These are phyloP conservation scores for Cheilosia pagana DNA, from an alignment of 2,888 invertebrate genomes.

Conservation along the genomic window DNA sequence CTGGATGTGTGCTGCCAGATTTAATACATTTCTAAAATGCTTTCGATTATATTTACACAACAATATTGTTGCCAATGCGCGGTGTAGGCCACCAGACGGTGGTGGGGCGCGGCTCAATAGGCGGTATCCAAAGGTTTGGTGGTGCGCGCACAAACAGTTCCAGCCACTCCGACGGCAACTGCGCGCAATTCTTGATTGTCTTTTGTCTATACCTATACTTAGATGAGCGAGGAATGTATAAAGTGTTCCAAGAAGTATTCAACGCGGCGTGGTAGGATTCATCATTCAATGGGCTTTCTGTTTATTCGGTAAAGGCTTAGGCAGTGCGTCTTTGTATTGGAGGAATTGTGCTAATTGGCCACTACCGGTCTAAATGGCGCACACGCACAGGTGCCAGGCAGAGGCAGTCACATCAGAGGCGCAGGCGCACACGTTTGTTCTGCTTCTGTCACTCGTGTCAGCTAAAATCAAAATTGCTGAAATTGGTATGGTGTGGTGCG, in stretches of 20 bases:
- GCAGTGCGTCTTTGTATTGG: slow-evolving; percentile 64
- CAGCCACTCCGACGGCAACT: slow-evolving; percentile 41
- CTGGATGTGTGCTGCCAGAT: slow-evolving; percentile 70
- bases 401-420: background rate
- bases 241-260: slow-evolving; percentile 68
- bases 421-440: background rate
- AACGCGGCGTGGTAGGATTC: slow-evolving; percentile 47
- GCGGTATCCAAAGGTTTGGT: slow-evolving; percentile 55
- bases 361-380: slow-evolving; percentile 80
- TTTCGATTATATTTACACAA: slow-evolving; percentile 74
- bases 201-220: background rate
- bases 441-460: slow-evolving; percentile 6
- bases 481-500: slow-evolving; percentile 23
- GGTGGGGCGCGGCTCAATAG: slow-evolving; percentile 39
- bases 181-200: slow-evolving; percentile 45
- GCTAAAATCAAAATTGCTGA: slow-evolving; percentile 25
- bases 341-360: slow-evolving; percentile 82
- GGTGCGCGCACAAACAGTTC: slow-evolving; percentile 57
- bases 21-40: slow-evolving; percentile 68
- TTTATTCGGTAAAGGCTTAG: slow-evolving; percentile 64
- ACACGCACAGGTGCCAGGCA: slow-evolving; percentile 33
- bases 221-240: slow-evolving; percentile 34
- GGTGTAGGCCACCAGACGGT: slow-evolving; percentile 5
- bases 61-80: slow-evolving; percentile 51
- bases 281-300: slow-evolving; percentile 35